Evolutionary conservation across 2,888 invertebrate species (phyloP), one percentile per base, ranked within the genome.

Genomic region (Steromphala cineraria): DNA sequence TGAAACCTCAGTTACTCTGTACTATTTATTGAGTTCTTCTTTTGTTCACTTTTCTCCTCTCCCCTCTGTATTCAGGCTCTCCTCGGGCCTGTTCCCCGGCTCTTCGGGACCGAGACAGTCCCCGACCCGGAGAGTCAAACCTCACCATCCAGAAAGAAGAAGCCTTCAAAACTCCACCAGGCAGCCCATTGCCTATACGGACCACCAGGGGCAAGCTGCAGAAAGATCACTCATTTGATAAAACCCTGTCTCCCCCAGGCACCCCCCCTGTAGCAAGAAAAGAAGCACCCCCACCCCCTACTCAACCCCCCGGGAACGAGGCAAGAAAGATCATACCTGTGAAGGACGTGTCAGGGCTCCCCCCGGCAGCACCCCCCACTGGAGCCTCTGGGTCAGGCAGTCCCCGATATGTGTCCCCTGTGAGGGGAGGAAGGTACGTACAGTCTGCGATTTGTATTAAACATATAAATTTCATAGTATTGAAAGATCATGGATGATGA

Each of bases 161-260:
- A 55, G 84, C 84, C 7, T 91, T 85, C 82, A 87, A 88, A 55
- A 91, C 91, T 10, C 91, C 91, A 78, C 91, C 91, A 13, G 87
- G 88, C 56, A 90, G 89, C 75, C 90, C 90, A 31, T 75, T 86
- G 77, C 81, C 86, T 75, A 67, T 81, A 79, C 85, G 87, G 84
- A 36, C 19, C 40, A 46, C 56, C 53, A 71, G 86, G 81, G 88
- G 88, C n/a, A 85, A 86, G 53, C 84, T 90, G 36, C 86, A 86
- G 80, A 90, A 89, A 75, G 90, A 89, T 40, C 86, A 88, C 2
- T 90, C 90, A 1, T 86, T 89, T 84, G 90, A 90, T 75, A 84
- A 87, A 15, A 83, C 85, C n/a, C 85, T 87, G 56, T 89, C 87
- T 46, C 90, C 87, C 8, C 89, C 90, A n/a, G 80, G 83, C 28